Evolutionary conservation across 1,140 invertebrate genomes (phyloP), one percentile per base, ranked within the genome.

Genomic region (Eubasilissa regina): DNA sequence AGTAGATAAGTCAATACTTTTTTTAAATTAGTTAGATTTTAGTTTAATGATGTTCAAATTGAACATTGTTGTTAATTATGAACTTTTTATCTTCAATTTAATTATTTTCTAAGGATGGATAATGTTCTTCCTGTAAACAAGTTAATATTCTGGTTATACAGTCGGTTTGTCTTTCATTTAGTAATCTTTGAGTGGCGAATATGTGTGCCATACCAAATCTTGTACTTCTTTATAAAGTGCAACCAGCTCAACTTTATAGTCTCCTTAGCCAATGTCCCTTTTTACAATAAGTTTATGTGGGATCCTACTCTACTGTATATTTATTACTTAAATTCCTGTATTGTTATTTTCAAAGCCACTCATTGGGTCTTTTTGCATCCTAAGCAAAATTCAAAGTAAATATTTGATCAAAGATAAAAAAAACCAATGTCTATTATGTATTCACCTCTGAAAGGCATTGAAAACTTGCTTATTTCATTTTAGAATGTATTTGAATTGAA

Each of bases 221-320:
- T 19, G 17, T 58, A 58, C n/a, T 19, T 58, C 25, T 58, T 19
- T 9, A 56, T 15, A 21, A 3, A 58, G 8, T 58, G 55, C n/a
- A 47, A 43, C 47, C 64, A 47, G 64, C 44, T 68, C 64, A 68
- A 68, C 13, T 44, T n/a, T 17, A 15, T 35, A 47, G 64, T 68
- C 64, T 64, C 8, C 44, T 48, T 44, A 68, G 44, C 17, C 64
- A 48, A 44, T 66, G 62, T 66, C 62, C 45, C 15, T 66, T 68
- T 68, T 21, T 68, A 48, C 44, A 8, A 10, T 68, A 17, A 45
- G 45, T 45, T 15, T 17, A 68, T 68, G 35, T 68, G 44, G 64
- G 64, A 66, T 66, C 45, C 62, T 66, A 44, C 7, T 68, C 64
- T 44, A 11, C 10, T 25, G n/a, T 43, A 12, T 62, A 43, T 35